Conservation (phyloP, 2,797 vertebrate species). For the Sphaeramia orbicularis region DNA sequence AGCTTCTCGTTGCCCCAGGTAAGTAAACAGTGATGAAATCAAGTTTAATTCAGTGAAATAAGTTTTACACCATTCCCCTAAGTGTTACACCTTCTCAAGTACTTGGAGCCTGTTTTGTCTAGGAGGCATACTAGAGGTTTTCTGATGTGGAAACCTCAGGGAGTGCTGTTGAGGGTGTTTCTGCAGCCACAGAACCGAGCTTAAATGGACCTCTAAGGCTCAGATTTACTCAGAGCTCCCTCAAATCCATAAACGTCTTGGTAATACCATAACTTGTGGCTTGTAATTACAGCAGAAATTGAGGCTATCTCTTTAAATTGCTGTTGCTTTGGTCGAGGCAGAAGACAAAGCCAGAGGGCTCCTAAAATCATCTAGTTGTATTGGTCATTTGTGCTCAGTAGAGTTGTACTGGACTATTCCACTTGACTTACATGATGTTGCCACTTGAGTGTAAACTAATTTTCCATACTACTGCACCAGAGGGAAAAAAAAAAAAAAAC, state of each 20-base stretch:
- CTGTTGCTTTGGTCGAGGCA: background rate
- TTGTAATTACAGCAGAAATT: constrained; percentile 5
- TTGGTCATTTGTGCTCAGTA: background rate
- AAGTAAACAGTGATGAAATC: constrained; percentile 74
- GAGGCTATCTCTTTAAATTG: no score
- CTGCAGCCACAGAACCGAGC: background rate
- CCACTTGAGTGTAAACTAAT: background rate
- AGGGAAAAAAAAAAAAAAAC: background rate
- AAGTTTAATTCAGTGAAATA: constrained; percentile 65
- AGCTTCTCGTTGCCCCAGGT: constrained; percentile 53
- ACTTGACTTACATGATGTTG: constrained; percentile 1
- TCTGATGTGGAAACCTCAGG: constrained; percentile 20
- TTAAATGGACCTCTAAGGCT: constrained; percentile 2
- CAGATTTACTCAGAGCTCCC: background rate
- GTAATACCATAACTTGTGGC: background rate
- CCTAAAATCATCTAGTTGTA: background rate
- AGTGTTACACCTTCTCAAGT: constrained; percentile 39
- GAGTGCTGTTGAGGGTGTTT: background rate
- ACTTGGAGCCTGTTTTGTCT: constrained; percentile 38
- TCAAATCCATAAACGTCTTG: background rate
- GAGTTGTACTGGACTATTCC: background rate
- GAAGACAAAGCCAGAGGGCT: background rate
- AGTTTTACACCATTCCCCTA: constrained; percentile 34
- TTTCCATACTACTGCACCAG: constrained; percentile 8
- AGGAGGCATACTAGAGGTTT: constrained; percentile 18